Base-by-base conservation (phyloP, 2,113 vertebrate genomes). In the Gallinago jamesoni region DNA sequence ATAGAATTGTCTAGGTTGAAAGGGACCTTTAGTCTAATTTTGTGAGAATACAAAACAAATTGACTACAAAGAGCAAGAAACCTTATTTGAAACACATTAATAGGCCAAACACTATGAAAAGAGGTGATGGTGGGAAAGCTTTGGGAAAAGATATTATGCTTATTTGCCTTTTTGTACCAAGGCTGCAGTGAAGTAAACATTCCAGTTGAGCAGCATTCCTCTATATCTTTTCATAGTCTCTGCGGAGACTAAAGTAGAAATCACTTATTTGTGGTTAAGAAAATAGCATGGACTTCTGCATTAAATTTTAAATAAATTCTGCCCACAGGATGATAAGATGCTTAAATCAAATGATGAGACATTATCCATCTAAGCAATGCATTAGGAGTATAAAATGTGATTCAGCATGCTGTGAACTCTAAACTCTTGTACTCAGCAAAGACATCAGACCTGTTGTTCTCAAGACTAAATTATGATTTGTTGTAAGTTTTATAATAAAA, bases 231-330 rank as follows among this genome's bases (percentile, higher is more conserved):
- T 80, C 75, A 86, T 90, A 90, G 84, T 63, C 95, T 90, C 87
- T 64, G 82, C 52, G 82, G 85, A 95, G 85, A 59, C 88, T 88
- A 52, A 88, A 86, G 92, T 63, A 96, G 92, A 89, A 96, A 93
- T 96, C 59, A 63, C 92, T 92, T 93, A 70, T 78, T 86, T 92
- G 93, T 0, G 35, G 93, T 80, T 94, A 60, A 96, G 90, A 93
- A 96, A 88, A 96, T n/a, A 88, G 92, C 90, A 90, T 39, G 52
- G 85, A 81, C 72, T 92, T 89, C 31, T 93, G 48, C 89, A 95
- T 97, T 96, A 96, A 95, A 95, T 95, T 96, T 97, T 95, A 96
- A 96, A 95, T 94, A 76, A 84, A 59, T 63, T 91, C 95, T 94
- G 64, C 79, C 88, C 85, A 90, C 43, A 67, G 86, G 83, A 94